Conservation (phyloP, 2,113 vertebrate genomes). For the Ameiurus melas region DNA sequence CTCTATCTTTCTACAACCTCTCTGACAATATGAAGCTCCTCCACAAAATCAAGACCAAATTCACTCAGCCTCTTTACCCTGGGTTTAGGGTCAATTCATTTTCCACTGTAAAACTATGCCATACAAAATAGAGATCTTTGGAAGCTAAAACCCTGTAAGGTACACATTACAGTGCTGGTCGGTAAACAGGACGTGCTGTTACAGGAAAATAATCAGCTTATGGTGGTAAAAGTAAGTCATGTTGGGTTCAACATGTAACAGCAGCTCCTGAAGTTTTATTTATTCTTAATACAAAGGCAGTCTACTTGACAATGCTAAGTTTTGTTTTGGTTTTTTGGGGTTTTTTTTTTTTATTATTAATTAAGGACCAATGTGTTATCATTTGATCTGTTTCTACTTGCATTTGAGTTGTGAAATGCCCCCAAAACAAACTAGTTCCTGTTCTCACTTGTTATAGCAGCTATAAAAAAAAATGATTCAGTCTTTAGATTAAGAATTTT, state of each 20-base stretch:
- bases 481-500: too few species aligned
- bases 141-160: not conserved
- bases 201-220: too few species aligned
- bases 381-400: too few species aligned
- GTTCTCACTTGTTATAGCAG: too few species aligned
- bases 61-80: not conserved
- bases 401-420: too few species aligned
- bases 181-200: not conserved
- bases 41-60: not conserved
- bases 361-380: too few species aligned
- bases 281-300: not conserved
- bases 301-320: too few species aligned
- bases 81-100: not conserved
- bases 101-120: not conserved
- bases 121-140: not conserved
- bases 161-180: not conserved
- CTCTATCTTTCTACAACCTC: not conserved
- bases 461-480: too few species aligned
- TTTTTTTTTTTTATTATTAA: too few species aligned
- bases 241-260: not conserved
- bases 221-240: too few species aligned
- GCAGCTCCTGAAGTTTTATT: not conserved
- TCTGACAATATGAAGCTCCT: not conserved
- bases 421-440: too few species aligned
- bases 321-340: too few species aligned